These are phyloP conservation scores for Pseudotriccus pelzelni DNA, from an alignment of 2,797 vertebrate species.

Conservation along the genomic window DNA sequence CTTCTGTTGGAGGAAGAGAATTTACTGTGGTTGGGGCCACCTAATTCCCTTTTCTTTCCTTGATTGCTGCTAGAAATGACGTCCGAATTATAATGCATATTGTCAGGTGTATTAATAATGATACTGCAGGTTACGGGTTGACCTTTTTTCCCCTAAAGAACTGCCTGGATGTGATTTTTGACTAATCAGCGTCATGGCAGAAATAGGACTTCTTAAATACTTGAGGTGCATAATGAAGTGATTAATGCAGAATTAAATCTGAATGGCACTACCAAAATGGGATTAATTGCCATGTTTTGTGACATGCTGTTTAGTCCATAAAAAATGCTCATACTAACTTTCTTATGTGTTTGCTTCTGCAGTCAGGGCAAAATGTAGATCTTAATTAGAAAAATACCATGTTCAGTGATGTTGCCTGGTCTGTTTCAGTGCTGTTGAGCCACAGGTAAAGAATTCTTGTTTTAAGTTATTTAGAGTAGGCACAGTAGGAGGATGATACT, in stretches of 20 bases:
- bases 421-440: background rate
- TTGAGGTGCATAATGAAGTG: background rate
- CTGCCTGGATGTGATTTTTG: background rate
- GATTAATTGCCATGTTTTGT: background rate
- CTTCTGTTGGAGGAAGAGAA: background rate
- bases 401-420: background rate
- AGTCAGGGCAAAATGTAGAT: background rate
- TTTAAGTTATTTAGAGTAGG: background rate
- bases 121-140: background rate
- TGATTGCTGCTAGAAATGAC: background rate
- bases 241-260: background rate
- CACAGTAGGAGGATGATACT: background rate
- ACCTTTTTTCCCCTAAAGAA: background rate
- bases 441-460: background rate
- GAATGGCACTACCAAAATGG: background rate
- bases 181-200: background rate
- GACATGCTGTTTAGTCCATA: background rate
- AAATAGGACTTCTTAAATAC: background rate
- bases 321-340: background rate
- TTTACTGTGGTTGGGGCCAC: background rate
- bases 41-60: background rate
- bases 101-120: background rate
- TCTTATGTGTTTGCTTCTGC: background rate
- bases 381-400: background rate
- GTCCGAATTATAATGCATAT: background rate